Evolutionary conservation across 2,888 invertebrate species (phyloP), one percentile per base, ranked within the genome.

Genomic region (Xestoiulus laeticollis): DNA sequence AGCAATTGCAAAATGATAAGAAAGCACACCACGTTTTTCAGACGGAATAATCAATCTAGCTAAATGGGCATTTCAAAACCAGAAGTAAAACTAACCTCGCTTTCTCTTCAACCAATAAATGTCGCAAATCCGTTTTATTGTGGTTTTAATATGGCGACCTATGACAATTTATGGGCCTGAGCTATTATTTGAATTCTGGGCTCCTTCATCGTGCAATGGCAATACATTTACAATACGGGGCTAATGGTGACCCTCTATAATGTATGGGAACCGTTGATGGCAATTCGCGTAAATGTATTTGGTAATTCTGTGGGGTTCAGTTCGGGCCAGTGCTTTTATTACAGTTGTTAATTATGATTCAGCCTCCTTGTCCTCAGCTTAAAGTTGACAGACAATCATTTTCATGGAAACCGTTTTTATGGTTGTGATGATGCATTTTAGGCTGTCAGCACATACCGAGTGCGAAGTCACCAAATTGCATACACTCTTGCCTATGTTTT

Each of bases 101-200:
- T 78, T 78, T 78, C 78, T 30, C 30, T 16, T 26, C 14, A 78
- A 78, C 78, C 78, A 78, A 78, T 78, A 78, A 78, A 78, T 78
- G 78, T 78, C 78, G 30, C 78, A 78, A 78, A 78, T 78, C 78
- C 78, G 78, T 78, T 78, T 78, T 78, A 78, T 78, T 78, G 78
- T 30, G 78, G 78, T 78, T 78, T 78, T 78, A 26, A 78, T 78
- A 78, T 78, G 78, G 78, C 78, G 78, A 78, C 78, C 78, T 78
- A 78, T 26, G 78, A 78, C 78, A 14, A 78, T 78, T 78, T 78
- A 78, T 78, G 78, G 30, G 26, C 78, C 30, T 8, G 14, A 78
- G 16, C 78, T 16, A 78, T 78, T 78, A 78, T 78, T 78, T 78
- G 78, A 78, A 78, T 78, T 78, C 78, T 30, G 5, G 30, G 30